These are phyloP conservation scores for Hydractinia echinata DNA, from an alignment of 30 jellyfish, hydroid and myxozoan genomes.

Conservation along the genomic window DNA sequence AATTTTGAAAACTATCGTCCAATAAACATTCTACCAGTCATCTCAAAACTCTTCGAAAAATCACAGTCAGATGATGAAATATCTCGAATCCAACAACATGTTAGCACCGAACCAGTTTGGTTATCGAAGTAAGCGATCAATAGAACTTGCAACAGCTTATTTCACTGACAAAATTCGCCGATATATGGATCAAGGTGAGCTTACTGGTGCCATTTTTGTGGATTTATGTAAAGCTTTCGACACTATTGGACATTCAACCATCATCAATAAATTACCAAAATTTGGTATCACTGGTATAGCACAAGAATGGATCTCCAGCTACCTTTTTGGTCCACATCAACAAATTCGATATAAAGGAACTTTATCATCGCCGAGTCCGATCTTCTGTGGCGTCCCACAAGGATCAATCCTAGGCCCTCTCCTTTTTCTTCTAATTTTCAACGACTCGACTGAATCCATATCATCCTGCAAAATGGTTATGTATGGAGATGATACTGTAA, in stretches of 20 bases:
- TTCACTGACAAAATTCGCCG: conserved; percentile 48
- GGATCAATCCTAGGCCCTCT: background rate
- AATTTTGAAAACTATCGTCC: conserved; percentile 54
- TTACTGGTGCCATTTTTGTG: conserved; percentile 38
- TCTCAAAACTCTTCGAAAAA: too few species aligned
- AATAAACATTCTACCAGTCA: conserved; percentile 50
- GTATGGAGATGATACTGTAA: conserved; percentile 7
- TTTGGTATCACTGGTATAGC: conserved; percentile 47
- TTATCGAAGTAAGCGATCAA: conserved; percentile 40
- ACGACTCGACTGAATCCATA: conserved; percentile 10
- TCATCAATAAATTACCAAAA: conserved; percentile 41
- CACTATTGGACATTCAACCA: conserved; percentile 44
- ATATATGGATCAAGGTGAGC: conserved; percentile 36
- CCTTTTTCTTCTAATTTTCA: conserved; percentile 1
- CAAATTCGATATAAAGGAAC: conserved; percentile 21
- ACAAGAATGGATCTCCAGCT: conserved; percentile 44
- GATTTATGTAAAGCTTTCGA: conserved; percentile 52
- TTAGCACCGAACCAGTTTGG: conserved; percentile 50
- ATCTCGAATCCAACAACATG: conserved; percentile 42
- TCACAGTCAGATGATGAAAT: conserved; percentile 43
- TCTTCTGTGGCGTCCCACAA: conserved; percentile 13
- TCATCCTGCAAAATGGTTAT: background rate
- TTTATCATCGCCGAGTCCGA: conserved; percentile 3
- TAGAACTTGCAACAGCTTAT: conserved; percentile 55
- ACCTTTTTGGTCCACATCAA: conserved; percentile 47